phyloP scores from a whole-genome alignment of 2,797 vertebrate genomes.

The Chelon auratus region DNA sequence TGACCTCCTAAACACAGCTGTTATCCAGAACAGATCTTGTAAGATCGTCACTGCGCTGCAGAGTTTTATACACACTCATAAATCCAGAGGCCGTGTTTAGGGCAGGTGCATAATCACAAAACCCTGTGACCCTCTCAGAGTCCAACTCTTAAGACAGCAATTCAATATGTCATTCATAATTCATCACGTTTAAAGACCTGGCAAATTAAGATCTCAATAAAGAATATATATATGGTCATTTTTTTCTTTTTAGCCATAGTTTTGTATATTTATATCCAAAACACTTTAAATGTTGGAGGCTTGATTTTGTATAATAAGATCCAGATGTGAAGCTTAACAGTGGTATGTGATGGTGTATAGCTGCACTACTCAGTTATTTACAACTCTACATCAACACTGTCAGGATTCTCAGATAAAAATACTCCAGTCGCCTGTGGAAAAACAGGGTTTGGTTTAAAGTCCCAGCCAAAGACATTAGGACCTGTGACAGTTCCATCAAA shows the following conservation, averaged over 20 bases:
- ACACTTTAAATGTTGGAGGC: slow-evolving; percentile 65
- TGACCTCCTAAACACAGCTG: slow-evolving; percentile 57
- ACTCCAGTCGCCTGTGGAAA: slow-evolving; percentile 71
- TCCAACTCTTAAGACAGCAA: slow-evolving; percentile 20
- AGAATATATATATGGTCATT: slow-evolving; percentile 25
- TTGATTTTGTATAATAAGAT: slow-evolving; percentile 72
- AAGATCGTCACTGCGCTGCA: slow-evolving; percentile 34
- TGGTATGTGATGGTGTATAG: slow-evolving; percentile 73
- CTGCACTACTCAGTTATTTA: slow-evolving; percentile 77
- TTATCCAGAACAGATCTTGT: slow-evolving; percentile 43
- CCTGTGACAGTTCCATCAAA: not conserved
- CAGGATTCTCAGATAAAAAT: slow-evolving; percentile 75
- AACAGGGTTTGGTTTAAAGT: slow-evolving; percentile 50
- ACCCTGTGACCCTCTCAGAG: slow-evolving; percentile 11
- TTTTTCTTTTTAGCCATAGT: slow-evolving; percentile 10
- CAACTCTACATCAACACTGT: slow-evolving; percentile 61
- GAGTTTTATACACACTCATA: slow-evolving; percentile 58
- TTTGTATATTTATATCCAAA: slow-evolving; percentile 68
- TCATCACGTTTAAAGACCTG: slow-evolving; percentile 30
- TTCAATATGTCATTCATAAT: slow-evolving; percentile 3
- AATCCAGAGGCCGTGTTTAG: slow-evolving; percentile 50
- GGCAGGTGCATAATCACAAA: slow-evolving; percentile 41
- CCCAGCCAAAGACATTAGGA: slow-evolving; percentile 23
- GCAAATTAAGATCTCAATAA: slow-evolving; percentile 48
- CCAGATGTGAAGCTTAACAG: slow-evolving; percentile 80